phyloP scores from a whole-genome alignment of 2,113 vertebrate genomes.

The Oenanthe melanoleuca region DNA sequence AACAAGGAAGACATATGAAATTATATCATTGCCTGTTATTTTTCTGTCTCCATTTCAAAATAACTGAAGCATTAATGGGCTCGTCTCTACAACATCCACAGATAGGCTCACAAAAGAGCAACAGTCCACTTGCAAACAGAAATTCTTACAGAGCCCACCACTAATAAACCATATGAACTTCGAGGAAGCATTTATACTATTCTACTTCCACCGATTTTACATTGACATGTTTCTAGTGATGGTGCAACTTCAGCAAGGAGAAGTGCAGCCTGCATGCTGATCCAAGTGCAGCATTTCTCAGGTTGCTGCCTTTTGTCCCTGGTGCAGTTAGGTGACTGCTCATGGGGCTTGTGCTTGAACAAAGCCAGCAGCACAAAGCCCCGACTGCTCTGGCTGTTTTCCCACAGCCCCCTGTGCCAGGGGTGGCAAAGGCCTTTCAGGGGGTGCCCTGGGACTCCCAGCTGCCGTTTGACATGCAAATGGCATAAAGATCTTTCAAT shows the following conservation, averaged over 20 bases:
- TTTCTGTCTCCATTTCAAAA: neutral
- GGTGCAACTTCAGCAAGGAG: accelerated
- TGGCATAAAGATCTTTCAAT: slow-evolving; percentile 32
- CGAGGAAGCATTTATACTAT: neutral
- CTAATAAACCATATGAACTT: neutral
- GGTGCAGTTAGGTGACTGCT: neutral
- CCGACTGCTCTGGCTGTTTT: slow-evolving; percentile 1
- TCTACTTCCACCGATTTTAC: neutral
- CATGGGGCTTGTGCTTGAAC: neutral
- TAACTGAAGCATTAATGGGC: neutral
- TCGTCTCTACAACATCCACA: neutral
- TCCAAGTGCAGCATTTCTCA: neutral
- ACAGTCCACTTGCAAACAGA: neutral
- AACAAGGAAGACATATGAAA: neutral
- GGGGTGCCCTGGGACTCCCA: neutral
- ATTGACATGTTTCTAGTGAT: neutral
- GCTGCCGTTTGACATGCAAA: slow-evolving; percentile 59
- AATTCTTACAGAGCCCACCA: neutral
- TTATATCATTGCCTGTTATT: neutral
- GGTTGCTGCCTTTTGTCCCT: neutral
- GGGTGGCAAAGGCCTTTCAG: slow-evolving; percentile 46
- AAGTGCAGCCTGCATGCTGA: neutral
- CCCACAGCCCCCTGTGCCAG: slow-evolving; percentile 50
- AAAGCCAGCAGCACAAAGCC: slow-evolving; percentile 46
- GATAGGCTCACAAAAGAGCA: neutral